These are phyloP conservation scores for Drosophila azteca DNA, from an alignment of 1,140 invertebrate genomes.

Conservation along the genomic window DNA sequence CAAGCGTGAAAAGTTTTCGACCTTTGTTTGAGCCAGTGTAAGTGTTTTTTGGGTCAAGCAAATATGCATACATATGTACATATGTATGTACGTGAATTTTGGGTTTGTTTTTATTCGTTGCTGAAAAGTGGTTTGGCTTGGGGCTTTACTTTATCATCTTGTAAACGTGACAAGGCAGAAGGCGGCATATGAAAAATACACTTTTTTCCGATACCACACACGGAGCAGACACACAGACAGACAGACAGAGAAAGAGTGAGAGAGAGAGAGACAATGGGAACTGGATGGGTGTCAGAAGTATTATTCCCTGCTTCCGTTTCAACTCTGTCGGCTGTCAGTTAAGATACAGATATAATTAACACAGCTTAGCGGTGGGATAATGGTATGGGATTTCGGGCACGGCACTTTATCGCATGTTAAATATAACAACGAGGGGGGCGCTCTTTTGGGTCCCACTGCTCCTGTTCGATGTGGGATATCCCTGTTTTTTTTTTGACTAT, in stretches of 20 bases:
- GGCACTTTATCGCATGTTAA: conserved; percentile 32
- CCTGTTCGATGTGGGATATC: too few relatives aligned
- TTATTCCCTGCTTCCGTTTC: neutral
- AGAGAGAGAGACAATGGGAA: neutral
- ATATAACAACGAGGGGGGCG: neutral
- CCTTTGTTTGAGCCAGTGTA: conserved; percentile 58
- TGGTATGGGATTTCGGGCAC: conserved; percentile 29
- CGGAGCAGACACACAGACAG: conserved; percentile 1
- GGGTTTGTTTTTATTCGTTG: conserved; percentile 52
- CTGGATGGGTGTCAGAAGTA: conserved; percentile 1
- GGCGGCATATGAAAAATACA: conserved; percentile 33
- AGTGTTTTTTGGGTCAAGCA: conserved; percentile 68
- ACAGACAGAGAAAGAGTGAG: too few relatives aligned
- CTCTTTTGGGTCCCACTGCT: too few relatives aligned
- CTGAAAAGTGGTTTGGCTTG: conserved; percentile 65
- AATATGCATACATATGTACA: conserved; percentile 29
- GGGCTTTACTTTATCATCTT: conserved; percentile 72
- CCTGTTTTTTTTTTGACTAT: too few relatives aligned
- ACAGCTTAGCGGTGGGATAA: conserved; percentile 54
- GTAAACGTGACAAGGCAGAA: conserved; percentile 77
- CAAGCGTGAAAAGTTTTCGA: conserved; percentile 59
- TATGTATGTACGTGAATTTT: conserved; percentile 28
- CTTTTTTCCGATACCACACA: conserved; percentile 35
- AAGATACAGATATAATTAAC: conserved; percentile 49
- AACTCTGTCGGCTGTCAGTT: conserved; percentile 36